A percentile compares a stretch with the other conserved stretches of the same genome.
Conservation (phyloP, 2,888 invertebrate genomes). For the Eilema caniola region DNA sequence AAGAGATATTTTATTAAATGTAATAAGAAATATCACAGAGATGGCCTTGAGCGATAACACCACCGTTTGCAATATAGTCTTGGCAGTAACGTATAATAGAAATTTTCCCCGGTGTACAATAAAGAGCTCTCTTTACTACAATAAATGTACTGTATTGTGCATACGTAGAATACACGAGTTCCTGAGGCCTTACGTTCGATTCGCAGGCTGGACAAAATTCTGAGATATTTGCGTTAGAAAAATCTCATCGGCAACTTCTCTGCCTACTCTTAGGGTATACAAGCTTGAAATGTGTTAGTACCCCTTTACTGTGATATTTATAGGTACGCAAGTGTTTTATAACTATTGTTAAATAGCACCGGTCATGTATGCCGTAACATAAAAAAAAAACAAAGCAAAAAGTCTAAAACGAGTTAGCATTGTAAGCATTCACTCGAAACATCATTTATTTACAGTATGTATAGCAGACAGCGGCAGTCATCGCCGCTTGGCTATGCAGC, state of each 20-base stretch:
- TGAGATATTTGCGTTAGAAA: too few species aligned
- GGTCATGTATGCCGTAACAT: background rate
- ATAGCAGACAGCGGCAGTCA: conserved; percentile 24
- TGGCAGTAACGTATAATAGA: background rate
- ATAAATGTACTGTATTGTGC: background rate
- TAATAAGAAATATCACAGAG: background rate
- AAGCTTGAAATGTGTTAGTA: too few species aligned
- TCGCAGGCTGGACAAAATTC: background rate
- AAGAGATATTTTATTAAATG: background rate
- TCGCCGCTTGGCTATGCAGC: conserved; percentile 32
- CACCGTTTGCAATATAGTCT: conserved; percentile 1
- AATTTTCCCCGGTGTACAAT: background rate
- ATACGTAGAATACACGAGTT: background rate
- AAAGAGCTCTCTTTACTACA: background rate
- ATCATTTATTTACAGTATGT: conserved; percentile 2
- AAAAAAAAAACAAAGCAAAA: background rate
- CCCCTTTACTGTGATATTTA: too few species aligned
- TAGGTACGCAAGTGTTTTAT: background rate
- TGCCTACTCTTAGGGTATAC: too few species aligned
- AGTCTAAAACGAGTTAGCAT: conserved; percentile 2
- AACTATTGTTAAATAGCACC: background rate
- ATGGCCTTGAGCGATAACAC: conserved; percentile 9
- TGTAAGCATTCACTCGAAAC: background rate
- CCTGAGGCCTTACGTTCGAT: background rate
- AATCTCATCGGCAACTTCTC: too few species aligned